Conservation (phyloP, 2,888 invertebrate genomes). For the Trisateles emortualis region DNA sequence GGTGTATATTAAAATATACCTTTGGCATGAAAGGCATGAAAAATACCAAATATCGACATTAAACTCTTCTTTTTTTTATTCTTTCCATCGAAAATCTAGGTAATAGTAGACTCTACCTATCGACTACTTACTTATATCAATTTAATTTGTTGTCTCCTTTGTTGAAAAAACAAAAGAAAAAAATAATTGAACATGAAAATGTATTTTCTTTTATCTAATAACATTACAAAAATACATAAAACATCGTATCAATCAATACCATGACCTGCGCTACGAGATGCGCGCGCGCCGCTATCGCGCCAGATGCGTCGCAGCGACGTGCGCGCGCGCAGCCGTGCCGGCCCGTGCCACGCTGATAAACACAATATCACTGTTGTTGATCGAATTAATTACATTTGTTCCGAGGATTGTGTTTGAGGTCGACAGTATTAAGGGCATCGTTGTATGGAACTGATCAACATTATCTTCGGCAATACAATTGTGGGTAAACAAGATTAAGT, state of each 20-base stretch:
- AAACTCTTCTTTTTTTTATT: too few relatives aligned
- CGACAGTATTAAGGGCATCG: not conserved
- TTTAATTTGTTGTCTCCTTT: too few relatives aligned
- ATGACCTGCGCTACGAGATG: slow-evolving; percentile 39
- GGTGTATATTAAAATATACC: too few relatives aligned
- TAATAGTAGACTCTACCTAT: too few relatives aligned
- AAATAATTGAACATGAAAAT: too few relatives aligned
- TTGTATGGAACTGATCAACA: not conserved
- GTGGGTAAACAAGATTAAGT: too few relatives aligned
- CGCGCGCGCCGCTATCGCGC: slow-evolving; percentile 31
- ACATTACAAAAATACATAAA: slow-evolving; percentile 5
- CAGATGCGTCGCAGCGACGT: slow-evolving; percentile 27
- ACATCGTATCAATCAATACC: slow-evolving; percentile 9
- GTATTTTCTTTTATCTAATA: slow-evolving; percentile 10
- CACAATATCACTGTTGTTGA: slow-evolving; percentile 7
- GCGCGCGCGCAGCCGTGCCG: slow-evolving; percentile 39
- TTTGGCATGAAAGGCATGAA: too few relatives aligned
- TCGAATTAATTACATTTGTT: slow-evolving; percentile 8
- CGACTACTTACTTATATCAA: too few relatives aligned
- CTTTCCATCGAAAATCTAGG: too few relatives aligned
- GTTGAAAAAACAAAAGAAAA: too few relatives aligned
- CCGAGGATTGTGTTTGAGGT: slow-evolving; percentile 5
- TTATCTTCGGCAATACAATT: not conserved
- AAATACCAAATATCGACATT: too few relatives aligned
- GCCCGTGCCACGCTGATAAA: slow-evolving; percentile 38